Conservation (phyloP, 2,113 vertebrate genomes). For the Sakesphorus luctuosus region DNA sequence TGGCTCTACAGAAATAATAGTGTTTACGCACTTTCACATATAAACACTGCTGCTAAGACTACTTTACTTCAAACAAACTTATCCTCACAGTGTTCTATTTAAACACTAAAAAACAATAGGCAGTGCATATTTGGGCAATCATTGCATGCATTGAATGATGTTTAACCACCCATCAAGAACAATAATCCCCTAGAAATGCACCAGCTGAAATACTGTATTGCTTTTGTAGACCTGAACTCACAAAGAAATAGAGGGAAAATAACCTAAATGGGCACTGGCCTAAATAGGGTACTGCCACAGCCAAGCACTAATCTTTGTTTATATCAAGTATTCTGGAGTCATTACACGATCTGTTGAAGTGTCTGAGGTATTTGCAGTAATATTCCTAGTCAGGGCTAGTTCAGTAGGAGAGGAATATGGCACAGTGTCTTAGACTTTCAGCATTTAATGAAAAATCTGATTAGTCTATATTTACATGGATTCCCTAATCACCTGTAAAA, state of each 20-base stretch:
- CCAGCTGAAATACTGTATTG: conserved; percentile 41
- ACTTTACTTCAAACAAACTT: conserved; percentile 63
- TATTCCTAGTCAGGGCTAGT: neutral
- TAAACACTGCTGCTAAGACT: conserved; percentile 43
- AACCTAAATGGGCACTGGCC: conserved; percentile 41
- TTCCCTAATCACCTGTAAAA: neutral
- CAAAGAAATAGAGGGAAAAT: conserved; percentile 48
- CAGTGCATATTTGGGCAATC: conserved; percentile 65
- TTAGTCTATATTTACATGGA: neutral
- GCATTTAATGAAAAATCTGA: neutral
- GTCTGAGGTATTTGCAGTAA: neutral
- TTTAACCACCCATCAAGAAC: conserved; percentile 56
- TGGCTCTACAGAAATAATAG: conserved; percentile 17
- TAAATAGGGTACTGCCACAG: neutral
- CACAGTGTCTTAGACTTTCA: neutral
- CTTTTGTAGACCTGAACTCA: conserved; percentile 47
- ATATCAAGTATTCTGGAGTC: neutral
- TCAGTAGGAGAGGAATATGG: neutral
- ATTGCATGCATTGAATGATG: conserved; percentile 45
- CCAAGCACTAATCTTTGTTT: conserved; percentile 14
- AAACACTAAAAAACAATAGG: conserved; percentile 58
- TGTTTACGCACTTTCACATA: conserved; percentile 28
- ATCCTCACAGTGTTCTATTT: conserved; percentile 40
- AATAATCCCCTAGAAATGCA: conserved; percentile 68
- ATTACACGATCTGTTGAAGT: neutral